Percentiles rank a stretch among this genome's conserved stretches.
Conservation (phyloP, 2,797 vertebrate species). For the Mormyrops attenuatus region DNA sequence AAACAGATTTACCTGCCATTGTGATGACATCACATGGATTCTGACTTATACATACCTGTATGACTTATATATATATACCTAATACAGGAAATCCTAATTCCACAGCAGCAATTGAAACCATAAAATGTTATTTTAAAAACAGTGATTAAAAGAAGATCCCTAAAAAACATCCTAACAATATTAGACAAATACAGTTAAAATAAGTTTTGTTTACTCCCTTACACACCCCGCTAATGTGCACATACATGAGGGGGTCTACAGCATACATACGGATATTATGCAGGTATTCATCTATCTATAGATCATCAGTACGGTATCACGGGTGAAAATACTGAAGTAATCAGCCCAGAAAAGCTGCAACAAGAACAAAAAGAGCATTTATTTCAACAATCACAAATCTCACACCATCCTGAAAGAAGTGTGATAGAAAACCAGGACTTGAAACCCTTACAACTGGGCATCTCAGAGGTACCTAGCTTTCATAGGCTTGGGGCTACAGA, state of each 20-base stretch:
- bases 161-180: not conserved
- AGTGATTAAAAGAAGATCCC: not conserved
- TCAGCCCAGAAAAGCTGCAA: not conserved
- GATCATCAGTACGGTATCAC: not conserved
- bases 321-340: not conserved
- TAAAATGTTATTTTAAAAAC: not conserved
- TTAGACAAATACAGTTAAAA: not conserved
- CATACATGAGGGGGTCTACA: not conserved
- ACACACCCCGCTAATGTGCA: not conserved
- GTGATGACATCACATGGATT: not conserved
- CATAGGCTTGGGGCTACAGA: not conserved
- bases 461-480: not conserved
- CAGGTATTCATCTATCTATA: not conserved
- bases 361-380: not conserved
- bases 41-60: not conserved
- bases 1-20: not conserved
- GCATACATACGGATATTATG: not conserved
- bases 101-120: not conserved
- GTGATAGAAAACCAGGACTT: slow-evolving; percentile 76
- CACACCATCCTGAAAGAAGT: slow-evolving; percentile 87
- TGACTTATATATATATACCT: not conserved
- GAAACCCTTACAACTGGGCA: slow-evolving; percentile 24
- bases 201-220: not conserved
- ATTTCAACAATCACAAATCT: slow-evolving; percentile 55
- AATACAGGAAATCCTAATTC: not conserved